phyloP scores from a whole-genome alignment of 2,888 invertebrate genomes.

The Ischnura elegans region DNA sequence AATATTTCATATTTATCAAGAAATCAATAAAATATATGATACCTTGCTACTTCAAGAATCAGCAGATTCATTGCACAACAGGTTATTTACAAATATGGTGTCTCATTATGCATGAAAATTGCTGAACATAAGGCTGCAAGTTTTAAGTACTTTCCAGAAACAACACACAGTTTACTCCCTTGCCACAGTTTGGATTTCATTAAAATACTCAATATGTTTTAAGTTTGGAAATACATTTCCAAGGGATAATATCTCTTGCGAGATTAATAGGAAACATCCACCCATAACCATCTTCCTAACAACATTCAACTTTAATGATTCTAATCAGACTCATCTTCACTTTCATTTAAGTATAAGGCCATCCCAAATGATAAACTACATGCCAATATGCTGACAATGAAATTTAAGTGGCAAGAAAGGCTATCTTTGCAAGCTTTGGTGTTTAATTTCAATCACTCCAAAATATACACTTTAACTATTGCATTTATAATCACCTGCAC shows the following conservation, averaged over 20 bases:
- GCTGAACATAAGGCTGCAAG: not conserved
- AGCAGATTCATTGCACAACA: not conserved
- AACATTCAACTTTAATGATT: not conserved
- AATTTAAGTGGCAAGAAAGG: not conserved
- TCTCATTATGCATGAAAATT: not conserved
- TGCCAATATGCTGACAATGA: not conserved
- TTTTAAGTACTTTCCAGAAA: not conserved
- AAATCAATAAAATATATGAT: not conserved
- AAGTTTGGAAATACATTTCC: not conserved
- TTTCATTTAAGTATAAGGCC: not conserved
- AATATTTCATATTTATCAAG: not conserved
- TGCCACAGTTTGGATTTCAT: not conserved
- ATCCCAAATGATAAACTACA: not conserved
- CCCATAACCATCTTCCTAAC: not conserved
- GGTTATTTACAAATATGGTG: not conserved
- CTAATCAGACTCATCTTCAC: not conserved
- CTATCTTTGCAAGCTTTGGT: constrained; percentile 6
- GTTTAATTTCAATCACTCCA: not conserved
- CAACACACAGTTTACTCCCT: not conserved
- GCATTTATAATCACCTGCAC: constrained; percentile 15
- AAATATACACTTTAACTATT: not conserved
- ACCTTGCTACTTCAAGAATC: not conserved
- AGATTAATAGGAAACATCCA: not conserved
- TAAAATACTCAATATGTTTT: not conserved
- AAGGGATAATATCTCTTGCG: not conserved